phyloP scores from a whole-genome alignment of 1,140 invertebrate species.

The Drosophila paulistorum region DNA sequence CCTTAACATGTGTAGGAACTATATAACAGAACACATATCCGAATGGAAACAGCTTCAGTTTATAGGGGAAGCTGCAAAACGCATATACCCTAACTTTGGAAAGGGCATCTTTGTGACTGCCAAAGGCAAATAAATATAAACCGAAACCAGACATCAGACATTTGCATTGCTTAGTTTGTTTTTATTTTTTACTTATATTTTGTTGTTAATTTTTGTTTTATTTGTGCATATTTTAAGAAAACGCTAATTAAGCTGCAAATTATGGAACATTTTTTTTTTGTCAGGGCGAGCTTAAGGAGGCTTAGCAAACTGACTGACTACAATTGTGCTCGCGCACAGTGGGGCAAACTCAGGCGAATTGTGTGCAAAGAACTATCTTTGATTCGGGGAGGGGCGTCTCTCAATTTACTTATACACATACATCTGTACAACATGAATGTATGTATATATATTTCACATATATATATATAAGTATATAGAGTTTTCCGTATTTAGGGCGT shows the following conservation, averaged over 20 bases:
- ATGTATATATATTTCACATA: too few species aligned
- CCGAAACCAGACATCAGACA: neutral
- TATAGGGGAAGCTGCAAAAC: too few species aligned
- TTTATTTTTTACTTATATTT: neutral
- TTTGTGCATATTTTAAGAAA: constrained; percentile 61
- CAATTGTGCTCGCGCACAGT: neutral
- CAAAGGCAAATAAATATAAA: constrained; percentile 2
- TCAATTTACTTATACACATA: neutral
- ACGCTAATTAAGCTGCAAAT: constrained; percentile 71
- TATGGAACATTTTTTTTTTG: constrained; percentile 23
- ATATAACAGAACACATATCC: too few species aligned
- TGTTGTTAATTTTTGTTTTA: constrained; percentile 11
- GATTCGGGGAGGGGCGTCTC: neutral
- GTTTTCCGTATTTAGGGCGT: constrained; percentile 1
- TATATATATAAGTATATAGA: neutral
- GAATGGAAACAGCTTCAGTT: too few species aligned
- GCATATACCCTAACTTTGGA: too few species aligned
- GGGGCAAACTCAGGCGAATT: neutral
- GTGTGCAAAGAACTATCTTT: neutral
- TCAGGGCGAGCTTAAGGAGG: constrained; percentile 48
- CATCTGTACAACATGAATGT: too few species aligned
- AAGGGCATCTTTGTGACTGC: neutral
- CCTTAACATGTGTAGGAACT: too few species aligned
- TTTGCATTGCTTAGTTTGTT: constrained; percentile 2
- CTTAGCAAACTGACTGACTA: constrained; percentile 2